Percentiles rank a stretch among this genome's conserved stretches.
Conservation (phyloP, 2,113 vertebrate genomes). For the Numida meleagris region DNA sequence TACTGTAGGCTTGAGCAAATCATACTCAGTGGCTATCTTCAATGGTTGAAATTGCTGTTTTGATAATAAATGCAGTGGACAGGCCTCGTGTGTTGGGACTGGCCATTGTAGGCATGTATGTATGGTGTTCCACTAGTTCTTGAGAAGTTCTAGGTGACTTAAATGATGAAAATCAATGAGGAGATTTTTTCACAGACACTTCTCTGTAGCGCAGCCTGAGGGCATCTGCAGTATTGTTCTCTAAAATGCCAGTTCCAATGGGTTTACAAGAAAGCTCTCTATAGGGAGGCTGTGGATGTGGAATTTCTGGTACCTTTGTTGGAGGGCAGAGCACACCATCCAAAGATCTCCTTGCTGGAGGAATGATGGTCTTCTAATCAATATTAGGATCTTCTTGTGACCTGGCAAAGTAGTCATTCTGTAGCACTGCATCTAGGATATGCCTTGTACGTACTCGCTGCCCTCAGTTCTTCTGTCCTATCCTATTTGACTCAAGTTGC, state of each 20-base stretch:
- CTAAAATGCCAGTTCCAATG: neutral
- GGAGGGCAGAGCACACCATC: neutral
- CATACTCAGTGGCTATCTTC: neutral
- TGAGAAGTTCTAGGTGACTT: neutral
- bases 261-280: neutral
- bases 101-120: accelerated
- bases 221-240: neutral
- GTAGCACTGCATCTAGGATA: neutral
- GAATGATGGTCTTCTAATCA: neutral
- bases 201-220: neutral
- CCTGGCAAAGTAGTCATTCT: neutral
- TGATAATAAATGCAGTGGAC: neutral
- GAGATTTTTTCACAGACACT: neutral
- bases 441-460: neutral
- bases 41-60: neutral
- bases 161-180: neutral
- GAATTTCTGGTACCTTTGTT: neutral
- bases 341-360: neutral
- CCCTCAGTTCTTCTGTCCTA: neutral
- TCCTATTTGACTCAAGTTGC: neutral
- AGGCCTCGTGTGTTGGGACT: neutral
- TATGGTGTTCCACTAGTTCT: neutral
- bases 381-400: neutral
- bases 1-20: neutral
- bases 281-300: accelerated